Base-by-base conservation (phyloP, 2,888 invertebrate genomes). In the Chrysolina americana region DNA sequence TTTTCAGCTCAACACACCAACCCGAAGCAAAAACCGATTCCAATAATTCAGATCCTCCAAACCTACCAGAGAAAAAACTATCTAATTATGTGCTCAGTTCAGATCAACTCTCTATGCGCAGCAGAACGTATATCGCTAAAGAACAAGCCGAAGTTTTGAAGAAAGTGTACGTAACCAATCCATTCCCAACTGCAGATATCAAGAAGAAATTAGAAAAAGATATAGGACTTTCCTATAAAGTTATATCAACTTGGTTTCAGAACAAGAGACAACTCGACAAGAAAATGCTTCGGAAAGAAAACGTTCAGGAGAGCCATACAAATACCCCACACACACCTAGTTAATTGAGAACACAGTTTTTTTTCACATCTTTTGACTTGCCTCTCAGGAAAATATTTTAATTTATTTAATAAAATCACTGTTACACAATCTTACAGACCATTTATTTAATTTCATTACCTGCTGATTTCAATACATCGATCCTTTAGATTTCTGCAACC, bases 221-320 rank as follows among this genome's bases (percentile, higher is more conserved):
- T 13, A 19, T 41, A 6, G 56, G 65, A 8, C 59, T 71, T 17
- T 21, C 71, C 11, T 44, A 48, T 21, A 71, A 65, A 47, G 65
- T 65, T 19, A 56, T 65, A 13, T 19, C 56, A 11, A 65, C 65
- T 41, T 65, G 65, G 65, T 23, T 65, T 19, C 47, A 65, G 48
- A 59, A 59, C 15, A 59, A 28, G 36, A 23, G 59, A n/a, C 23
- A 59, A 36, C 15, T 21, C 19, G 59, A 59, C n/a, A 23, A 59
- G n/a, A 28, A 36, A 15, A 59, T 59, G 59, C n/a, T 59, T 17
- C 59, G 28, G n/a, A 59, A 36, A 28, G 59, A 36, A 5, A 56
- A 10, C 17, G 8, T 17, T 48, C 9, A 17, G n/a, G 17, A 48
- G 17, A 9, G 10, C 36, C 36, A 6, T 36, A 36, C 36, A 36